Evolutionary conservation across 1,140 invertebrate genomes (phyloP).

Genomic region (Temnothorax longispinosus): DNA sequence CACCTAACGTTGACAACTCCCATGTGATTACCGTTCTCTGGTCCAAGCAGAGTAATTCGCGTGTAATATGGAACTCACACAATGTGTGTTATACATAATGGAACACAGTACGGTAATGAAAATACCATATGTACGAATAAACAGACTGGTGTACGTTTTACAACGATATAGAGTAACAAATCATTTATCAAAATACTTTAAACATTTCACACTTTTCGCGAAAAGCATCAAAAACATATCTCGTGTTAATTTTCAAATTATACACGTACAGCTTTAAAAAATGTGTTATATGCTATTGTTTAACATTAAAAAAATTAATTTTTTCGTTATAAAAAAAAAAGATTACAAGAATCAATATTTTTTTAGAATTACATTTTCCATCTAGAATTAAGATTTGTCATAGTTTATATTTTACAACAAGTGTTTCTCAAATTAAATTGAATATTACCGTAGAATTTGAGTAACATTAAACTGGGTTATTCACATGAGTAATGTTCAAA

Average conservation of each 20-base stretch:
- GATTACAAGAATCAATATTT: background rate
- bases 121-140: constrained; percentile 13
- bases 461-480: background rate
- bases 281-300: background rate
- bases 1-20: constrained; percentile 5
- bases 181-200: background rate
- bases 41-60: constrained; percentile 23
- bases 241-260: background rate
- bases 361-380: background rate
- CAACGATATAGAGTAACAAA: background rate
- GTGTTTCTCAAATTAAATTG: background rate
- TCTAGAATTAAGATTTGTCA: background rate
- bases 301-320: background rate
- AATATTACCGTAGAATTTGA: background rate
- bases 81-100: constrained; percentile 35
- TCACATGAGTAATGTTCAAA: background rate
- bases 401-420: background rate
- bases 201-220: background rate
- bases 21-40: constrained; percentile 27
- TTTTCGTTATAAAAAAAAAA: background rate
- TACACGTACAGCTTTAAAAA: no score
- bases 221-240: background rate
- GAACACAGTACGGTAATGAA: constrained; percentile 26
- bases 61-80: constrained; percentile 20
- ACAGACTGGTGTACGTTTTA: background rate